Evolutionary conservation across 1,140 invertebrate genomes (phyloP).

Genomic region (Heliconius hewitsoni): DNA sequence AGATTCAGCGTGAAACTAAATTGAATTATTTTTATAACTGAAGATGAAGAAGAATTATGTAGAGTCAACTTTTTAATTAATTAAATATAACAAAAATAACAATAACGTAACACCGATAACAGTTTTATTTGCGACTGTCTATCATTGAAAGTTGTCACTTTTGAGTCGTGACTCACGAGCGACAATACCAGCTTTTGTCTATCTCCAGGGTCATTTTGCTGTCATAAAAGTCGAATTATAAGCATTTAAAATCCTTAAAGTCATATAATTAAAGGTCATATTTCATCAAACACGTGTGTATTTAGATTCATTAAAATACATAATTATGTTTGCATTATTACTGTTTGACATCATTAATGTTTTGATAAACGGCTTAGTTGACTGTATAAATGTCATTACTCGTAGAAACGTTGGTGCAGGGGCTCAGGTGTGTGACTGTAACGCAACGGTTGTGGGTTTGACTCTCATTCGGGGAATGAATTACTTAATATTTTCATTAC

Average conservation of each 20-base stretch:
- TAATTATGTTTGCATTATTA: slow-evolving; percentile 14
- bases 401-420: not conserved
- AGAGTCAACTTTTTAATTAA: not conserved
- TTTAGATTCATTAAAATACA: slow-evolving; percentile 16
- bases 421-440: no score
- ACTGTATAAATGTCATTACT: not conserved
- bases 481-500: no score
- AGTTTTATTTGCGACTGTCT: slow-evolving; percentile 39
- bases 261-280: slow-evolving; percentile 34
- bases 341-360: slow-evolving; percentile 32
- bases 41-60: no score
- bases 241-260: slow-evolving; percentile 42
- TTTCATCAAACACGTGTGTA: slow-evolving; percentile 16
- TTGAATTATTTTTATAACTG: no score
- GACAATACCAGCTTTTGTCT: slow-evolving; percentile 44
- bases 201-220: slow-evolving; percentile 46
- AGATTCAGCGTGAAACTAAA: no score
- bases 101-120: slow-evolving; percentile 25
- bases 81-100: not conserved
- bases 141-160: slow-evolving; percentile 48
- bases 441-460: no score
- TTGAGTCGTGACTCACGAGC: slow-evolving; percentile 48
- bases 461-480: no score
- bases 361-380: slow-evolving; percentile 32
- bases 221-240: slow-evolving; percentile 46